A percentile compares a stretch with the other conserved stretches of the same genome.
Conservation (phyloP, 2,888 invertebrate species). For the Ophraella communa region DNA sequence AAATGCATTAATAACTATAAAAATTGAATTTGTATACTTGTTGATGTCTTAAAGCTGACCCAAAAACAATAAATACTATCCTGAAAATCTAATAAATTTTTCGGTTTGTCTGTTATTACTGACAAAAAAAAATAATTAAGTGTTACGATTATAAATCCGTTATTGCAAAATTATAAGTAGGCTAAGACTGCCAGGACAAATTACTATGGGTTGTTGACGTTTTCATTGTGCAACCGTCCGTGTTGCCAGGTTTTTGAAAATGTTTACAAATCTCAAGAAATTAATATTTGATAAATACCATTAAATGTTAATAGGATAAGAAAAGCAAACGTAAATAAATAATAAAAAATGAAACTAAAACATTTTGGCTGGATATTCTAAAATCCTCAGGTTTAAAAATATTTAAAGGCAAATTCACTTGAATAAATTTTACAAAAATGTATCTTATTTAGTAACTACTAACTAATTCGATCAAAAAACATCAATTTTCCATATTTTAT, state of each 20-base stretch:
- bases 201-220: neutral
- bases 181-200: neutral
- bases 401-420: too few species aligned
- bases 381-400: too few species aligned
- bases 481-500: too few species aligned
- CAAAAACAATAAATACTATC: neutral
- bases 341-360: neutral
- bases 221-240: neutral
- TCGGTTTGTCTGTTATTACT: neutral
- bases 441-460: too few species aligned
- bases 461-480: too few species aligned
- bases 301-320: too few species aligned
- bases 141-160: neutral
- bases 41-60: neutral
- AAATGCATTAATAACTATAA: neutral
- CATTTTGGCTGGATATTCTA: too few species aligned
- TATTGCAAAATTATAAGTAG: constrained; percentile 6
- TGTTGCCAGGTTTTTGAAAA: neutral
- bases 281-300: too few species aligned
- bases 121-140: neutral
- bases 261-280: too few species aligned
- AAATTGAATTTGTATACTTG: neutral
- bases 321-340: neutral
- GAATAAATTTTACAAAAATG: too few species aligned
- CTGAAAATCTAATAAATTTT: neutral